Conservation (phyloP, 1,140 invertebrate species). For the Hypothenemus hampei region DNA sequence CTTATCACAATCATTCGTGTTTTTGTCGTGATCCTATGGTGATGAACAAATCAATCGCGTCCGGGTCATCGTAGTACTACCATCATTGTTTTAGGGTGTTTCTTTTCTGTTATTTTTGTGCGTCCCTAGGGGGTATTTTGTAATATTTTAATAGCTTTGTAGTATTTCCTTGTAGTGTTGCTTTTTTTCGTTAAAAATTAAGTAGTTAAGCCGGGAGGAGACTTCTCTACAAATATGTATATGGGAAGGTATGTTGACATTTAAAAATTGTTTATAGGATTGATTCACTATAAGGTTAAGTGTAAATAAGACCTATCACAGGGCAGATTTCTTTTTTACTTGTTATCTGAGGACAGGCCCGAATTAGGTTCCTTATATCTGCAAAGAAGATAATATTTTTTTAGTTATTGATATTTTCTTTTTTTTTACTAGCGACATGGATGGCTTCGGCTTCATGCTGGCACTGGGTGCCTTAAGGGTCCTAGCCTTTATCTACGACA, state of each 20-base stretch:
- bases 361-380: too few relatives aligned
- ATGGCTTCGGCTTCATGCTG: constrained; percentile 70
- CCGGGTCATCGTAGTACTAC: not conserved
- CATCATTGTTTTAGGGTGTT: not conserved
- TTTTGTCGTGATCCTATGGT: constrained; percentile 1
- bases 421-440: constrained; percentile 59
- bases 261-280: not conserved
- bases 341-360: too few relatives aligned
- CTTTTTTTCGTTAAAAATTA: too few relatives aligned
- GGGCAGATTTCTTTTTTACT: too few relatives aligned
- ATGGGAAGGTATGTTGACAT: constrained; percentile 9
- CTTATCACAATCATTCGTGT: not conserved
- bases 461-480: constrained; percentile 70
- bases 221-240: constrained; percentile 6
- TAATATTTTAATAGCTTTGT: not conserved
- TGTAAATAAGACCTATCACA: too few relatives aligned
- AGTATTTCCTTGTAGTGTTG: constrained; percentile 3
- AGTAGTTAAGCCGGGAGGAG: constrained; percentile 5
- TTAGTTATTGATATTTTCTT: constrained; percentile 19
- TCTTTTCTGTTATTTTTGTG: not conserved
- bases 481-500: constrained; percentile 78
- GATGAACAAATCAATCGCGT: constrained; percentile 8
- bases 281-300: not conserved
- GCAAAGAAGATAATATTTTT: not conserved
- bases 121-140: not conserved